Evolutionary conservation across 2,888 invertebrate species (phyloP).

Genomic region (Acrocyrtus sp.): DNA sequence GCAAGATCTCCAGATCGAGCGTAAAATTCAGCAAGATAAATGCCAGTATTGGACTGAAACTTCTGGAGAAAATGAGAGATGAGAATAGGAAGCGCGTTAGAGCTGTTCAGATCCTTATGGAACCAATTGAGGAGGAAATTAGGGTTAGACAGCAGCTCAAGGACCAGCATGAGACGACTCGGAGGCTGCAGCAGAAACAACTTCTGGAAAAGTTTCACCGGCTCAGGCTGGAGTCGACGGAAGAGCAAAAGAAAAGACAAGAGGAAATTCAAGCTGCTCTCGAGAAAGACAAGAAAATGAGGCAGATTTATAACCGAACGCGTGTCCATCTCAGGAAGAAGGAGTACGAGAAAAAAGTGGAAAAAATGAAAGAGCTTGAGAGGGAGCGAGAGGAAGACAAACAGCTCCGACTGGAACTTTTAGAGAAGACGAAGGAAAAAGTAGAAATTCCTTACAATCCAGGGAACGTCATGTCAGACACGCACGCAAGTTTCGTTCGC

Average conservation of each 20-base stretch:
- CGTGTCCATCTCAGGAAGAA: constrained; percentile 49
- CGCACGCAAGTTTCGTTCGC: constrained; percentile 57
- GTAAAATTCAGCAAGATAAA: constrained; percentile 50
- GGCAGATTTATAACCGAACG: constrained; percentile 13
- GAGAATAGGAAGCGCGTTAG: constrained; percentile 47
- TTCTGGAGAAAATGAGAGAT: constrained; percentile 48
- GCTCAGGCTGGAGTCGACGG: constrained; percentile 7
- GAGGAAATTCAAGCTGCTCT: constrained; percentile 17
- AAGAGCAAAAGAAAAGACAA: constrained; percentile 14
- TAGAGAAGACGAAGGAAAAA: constrained; percentile 58
- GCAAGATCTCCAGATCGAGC: constrained; percentile 29
- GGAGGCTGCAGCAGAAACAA: constrained; percentile 27
- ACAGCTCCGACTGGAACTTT: constrained; percentile 11
- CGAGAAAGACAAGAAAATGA: constrained; percentile 20
- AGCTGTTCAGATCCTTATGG: constrained; percentile 41
- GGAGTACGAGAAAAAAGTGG: constrained; percentile 22
- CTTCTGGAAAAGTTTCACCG: constrained; percentile 35
- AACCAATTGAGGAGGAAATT: constrained; percentile 48
- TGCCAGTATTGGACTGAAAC: constrained; percentile 55
- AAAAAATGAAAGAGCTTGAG: constrained; percentile 24
- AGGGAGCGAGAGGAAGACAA: constrained; percentile 26
- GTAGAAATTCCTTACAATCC: constrained; percentile 58
- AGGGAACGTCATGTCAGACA: constrained; percentile 52
- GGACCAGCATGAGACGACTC: constrained; percentile 23
- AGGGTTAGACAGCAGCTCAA: constrained; percentile 23